phyloP scores from a whole-genome alignment of 2,113 vertebrate species.

The Neofelis nebulosa region DNA sequence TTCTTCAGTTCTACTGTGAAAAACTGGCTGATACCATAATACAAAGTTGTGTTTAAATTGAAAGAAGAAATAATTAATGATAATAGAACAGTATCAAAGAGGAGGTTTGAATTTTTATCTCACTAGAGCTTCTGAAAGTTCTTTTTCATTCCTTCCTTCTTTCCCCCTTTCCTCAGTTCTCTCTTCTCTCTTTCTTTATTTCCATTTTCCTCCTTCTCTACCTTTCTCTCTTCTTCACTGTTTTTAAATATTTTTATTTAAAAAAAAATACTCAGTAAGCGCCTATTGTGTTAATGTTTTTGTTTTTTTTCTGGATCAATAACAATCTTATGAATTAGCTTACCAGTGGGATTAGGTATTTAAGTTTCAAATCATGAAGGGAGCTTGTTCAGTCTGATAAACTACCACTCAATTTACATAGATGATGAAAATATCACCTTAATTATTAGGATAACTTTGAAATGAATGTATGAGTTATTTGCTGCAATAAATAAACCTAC shows the following conservation, averaged over 20 bases:
- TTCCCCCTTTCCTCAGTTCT: too few species aligned
- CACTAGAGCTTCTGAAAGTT: neutral
- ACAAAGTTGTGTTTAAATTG: neutral
- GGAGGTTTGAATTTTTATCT: neutral
- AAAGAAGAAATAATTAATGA: neutral
- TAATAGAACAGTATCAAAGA: neutral
- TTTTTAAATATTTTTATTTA: neutral
- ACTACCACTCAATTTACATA: neutral
- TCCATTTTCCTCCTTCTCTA: neutral
- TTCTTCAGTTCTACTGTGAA: neutral
- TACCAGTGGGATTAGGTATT: neutral
- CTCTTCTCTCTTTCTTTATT: neutral
- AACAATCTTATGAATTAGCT: neutral
- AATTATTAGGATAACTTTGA: conserved; percentile 31
- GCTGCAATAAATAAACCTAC: neutral
- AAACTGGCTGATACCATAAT: neutral
- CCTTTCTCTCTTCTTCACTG: neutral
- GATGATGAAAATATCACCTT: conserved; percentile 5
- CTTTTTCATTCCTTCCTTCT: neutral
- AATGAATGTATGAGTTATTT: conserved; percentile 1
- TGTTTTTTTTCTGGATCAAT: neutral
- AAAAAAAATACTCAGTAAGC: neutral
- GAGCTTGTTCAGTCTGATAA: neutral
- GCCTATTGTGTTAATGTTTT: neutral
- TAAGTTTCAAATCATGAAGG: neutral